Evolutionary conservation across 1,140 invertebrate genomes (phyloP).

Genomic region (Lepidurus arcticus): DNA sequence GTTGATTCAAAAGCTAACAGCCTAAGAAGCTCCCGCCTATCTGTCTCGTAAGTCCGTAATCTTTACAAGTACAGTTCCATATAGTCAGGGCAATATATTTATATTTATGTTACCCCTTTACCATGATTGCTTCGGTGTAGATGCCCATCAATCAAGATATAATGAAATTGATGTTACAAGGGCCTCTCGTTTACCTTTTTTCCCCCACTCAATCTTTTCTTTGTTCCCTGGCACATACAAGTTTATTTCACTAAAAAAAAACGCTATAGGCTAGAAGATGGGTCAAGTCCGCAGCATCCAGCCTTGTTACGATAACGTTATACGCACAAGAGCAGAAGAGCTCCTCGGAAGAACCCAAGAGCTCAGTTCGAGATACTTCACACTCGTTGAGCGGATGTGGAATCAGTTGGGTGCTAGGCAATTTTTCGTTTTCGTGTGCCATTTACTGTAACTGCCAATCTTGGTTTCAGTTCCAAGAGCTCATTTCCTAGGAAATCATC

Average conservation of each 20-base stretch:
- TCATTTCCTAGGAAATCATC: not conserved
- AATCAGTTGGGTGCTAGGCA: constrained; percentile 3
- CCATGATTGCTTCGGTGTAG: constrained; percentile 5
- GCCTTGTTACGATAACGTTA: constrained; percentile 4
- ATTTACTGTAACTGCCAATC: not conserved
- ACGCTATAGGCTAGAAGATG: constrained; percentile 9
- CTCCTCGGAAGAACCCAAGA: not conserved
- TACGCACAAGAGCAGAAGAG: not conserved
- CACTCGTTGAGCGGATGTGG: constrained; percentile 13
- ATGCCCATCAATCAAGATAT: constrained; percentile 15
- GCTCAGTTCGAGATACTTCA: constrained; percentile 7
- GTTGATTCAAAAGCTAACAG: not conserved
- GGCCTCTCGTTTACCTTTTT: not conserved
- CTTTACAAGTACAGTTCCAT: not conserved
- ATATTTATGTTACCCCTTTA: not conserved
- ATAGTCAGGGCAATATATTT: not conserved
- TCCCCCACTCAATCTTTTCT: constrained; percentile 5
- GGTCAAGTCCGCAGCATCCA: constrained; percentile 3
- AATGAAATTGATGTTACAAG: constrained; percentile 15
- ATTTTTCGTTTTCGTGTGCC: not conserved
- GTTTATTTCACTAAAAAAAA: not conserved
- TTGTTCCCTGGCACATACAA: not conserved
- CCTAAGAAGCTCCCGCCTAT: constrained; percentile 6
- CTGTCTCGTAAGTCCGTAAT: not conserved
- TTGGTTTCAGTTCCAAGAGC: not conserved